Conservation (phyloP, 2,797 vertebrate genomes). For the Manis pentadactyla region DNA sequence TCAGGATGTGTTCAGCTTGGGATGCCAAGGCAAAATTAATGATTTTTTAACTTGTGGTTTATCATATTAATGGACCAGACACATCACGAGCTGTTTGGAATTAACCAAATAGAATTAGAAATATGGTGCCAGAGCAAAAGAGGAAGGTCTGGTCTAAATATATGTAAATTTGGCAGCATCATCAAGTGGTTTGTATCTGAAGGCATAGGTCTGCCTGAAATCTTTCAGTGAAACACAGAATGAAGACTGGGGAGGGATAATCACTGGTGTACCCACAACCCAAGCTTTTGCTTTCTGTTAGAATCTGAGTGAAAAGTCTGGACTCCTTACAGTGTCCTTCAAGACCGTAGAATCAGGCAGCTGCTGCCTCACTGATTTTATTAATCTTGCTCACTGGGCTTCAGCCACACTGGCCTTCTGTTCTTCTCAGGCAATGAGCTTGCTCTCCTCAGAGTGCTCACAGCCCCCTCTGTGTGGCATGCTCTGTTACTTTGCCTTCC, state of each 20-base stretch:
- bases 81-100: not conserved
- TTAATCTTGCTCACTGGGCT: not conserved
- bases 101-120: not conserved
- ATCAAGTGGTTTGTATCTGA: not conserved
- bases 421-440: not conserved
- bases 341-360: not conserved
- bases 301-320: not conserved
- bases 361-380: not conserved
- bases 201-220: not conserved
- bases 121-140: not conserved
- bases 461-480: not conserved
- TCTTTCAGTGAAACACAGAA: not conserved
- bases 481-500: not conserved
- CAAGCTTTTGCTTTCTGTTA: not conserved
- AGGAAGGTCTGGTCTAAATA: not conserved
- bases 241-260: not conserved
- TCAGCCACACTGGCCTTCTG: not conserved
- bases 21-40: not conserved
- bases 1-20: not conserved
- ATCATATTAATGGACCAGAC: not conserved
- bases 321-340: not conserved
- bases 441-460: not conserved
- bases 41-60: constrained; percentile 5
- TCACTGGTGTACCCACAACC: not conserved
- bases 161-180: not conserved